Evolutionary conservation across 2,888 invertebrate genomes (phyloP).

Genomic region (Nephrotoma guestfalica): DNA sequence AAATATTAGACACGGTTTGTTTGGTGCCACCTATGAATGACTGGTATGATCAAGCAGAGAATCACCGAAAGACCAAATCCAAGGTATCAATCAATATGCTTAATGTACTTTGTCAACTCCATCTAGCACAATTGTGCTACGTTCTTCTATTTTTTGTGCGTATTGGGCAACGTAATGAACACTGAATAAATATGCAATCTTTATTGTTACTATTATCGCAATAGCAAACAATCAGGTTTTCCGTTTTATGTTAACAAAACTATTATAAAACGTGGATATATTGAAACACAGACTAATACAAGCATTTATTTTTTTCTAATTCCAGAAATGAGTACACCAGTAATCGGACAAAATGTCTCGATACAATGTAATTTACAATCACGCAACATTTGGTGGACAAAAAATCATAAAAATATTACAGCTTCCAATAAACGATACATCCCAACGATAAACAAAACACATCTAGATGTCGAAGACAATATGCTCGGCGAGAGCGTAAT

Average conservation of each 20-base stretch:
- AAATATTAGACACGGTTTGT: too few relatives aligned
- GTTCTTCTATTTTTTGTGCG: not conserved
- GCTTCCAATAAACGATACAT: not conserved
- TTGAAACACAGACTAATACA: not conserved
- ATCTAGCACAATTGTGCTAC: not conserved
- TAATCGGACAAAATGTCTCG: slow-evolving; percentile 35
- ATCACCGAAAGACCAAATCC: too few relatives aligned
- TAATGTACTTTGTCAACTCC: too few relatives aligned
- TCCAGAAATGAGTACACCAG: slow-evolving; percentile 11
- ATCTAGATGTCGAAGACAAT: slow-evolving; percentile 7
- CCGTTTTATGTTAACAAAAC: not conserved
- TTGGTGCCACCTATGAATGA: too few relatives aligned
- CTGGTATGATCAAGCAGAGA: too few relatives aligned
- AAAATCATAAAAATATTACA: slow-evolving; percentile 39
- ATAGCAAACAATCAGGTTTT: not conserved
- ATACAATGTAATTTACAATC: slow-evolving; percentile 38
- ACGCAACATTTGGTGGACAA: slow-evolving; percentile 42
- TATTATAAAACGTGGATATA: not conserved
- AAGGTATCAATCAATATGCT: too few relatives aligned
- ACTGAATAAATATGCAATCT: too few relatives aligned
- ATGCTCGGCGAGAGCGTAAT: slow-evolving; percentile 10
- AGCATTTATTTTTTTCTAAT: not conserved
- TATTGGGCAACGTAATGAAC: too few relatives aligned
- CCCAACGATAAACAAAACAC: not conserved
- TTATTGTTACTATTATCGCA: not conserved